Percentiles rank a stretch among this genome's conserved stretches.
Conservation (phyloP, 1,140 invertebrate species). For the Panagrolaimus sp. region DNA sequence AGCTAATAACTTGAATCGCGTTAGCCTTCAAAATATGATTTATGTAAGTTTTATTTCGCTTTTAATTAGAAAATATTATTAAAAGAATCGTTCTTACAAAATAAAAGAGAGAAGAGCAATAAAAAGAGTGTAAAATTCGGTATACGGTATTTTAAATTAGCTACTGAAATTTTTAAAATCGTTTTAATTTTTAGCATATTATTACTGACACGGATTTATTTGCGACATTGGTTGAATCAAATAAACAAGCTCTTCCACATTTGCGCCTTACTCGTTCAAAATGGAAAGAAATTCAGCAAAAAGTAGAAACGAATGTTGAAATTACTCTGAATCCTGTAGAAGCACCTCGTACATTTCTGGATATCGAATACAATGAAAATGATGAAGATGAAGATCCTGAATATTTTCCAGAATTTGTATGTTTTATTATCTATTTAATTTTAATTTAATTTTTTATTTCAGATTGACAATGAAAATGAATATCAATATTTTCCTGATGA, state of each 20-base stretch:
- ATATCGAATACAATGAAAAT: neutral
- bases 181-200: neutral
- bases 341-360: neutral
- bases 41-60: conserved; percentile 1
- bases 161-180: neutral
- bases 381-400: conserved; percentile 3
- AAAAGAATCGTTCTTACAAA: neutral
- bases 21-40: conserved; percentile 6
- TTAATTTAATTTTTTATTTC: too few relatives aligned
- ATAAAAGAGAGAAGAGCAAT: too few relatives aligned
- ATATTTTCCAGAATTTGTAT: neutral
- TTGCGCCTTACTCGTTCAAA: neutral
- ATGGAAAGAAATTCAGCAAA: conserved; percentile 11
- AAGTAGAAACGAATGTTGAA: neutral
- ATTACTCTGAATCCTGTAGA: neutral
- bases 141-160: too few relatives aligned
- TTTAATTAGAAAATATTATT: neutral
- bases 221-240: neutral
- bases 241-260: conserved; percentile 9
- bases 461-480: too few relatives aligned
- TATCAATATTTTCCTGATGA: too few relatives aligned
- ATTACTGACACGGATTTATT: neutral
- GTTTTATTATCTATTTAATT: too few relatives aligned
- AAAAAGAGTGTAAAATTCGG: too few relatives aligned
- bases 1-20: neutral